Evolutionary conservation across 2,888 invertebrate species (phyloP), one percentile per base, ranked within the genome.

Genomic region (Tromatobia lineatoria): DNA sequence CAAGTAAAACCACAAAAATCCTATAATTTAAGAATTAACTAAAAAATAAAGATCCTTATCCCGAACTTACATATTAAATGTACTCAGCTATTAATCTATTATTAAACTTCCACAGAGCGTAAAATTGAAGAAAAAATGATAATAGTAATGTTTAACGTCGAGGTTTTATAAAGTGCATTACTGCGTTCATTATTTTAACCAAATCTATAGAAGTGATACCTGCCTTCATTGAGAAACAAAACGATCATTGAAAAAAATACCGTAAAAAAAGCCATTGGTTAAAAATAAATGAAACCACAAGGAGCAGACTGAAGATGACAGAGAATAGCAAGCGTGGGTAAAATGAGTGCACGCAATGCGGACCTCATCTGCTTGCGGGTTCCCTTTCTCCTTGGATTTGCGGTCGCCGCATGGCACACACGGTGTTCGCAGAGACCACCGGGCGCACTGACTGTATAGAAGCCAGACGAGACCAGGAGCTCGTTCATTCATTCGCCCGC

Each of bases 381-480:
- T 38, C 61, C 18, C 61, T n/a, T 38, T 38, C 61, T 38, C 34
- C 61, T 61, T 29, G 34, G 8, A 10, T n/a, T n/a, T 2, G 34
- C n/a, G 34, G 29, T 59, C 29, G n/a, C 23, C 25, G 25, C 25
- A 57, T 57, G 25, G 57, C 29, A 59, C 29, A 29, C 29, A 29
- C 34, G 29, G n/a, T 59, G 66, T 54, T 50, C 50, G 79, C 54
- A 59, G 76, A n/a, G 34, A 61, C 61, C 38, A 61, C 42, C 66
- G 66, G 66, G 45, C 66, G 20, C 66, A 11, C n/a, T 4, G 23
- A 42, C 38, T 64, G 20, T 64, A 64, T 61, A 61, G 20, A 66
- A 69, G 42, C 74, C 67, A 77, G 71, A 78, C 71, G 66, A 76
- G 57, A 77, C 77, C 82, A 80, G 77, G 81, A 76, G 83, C 70